phyloP scores from a whole-genome alignment of 2,888 invertebrate species.

The Coenonympha arcania region DNA sequence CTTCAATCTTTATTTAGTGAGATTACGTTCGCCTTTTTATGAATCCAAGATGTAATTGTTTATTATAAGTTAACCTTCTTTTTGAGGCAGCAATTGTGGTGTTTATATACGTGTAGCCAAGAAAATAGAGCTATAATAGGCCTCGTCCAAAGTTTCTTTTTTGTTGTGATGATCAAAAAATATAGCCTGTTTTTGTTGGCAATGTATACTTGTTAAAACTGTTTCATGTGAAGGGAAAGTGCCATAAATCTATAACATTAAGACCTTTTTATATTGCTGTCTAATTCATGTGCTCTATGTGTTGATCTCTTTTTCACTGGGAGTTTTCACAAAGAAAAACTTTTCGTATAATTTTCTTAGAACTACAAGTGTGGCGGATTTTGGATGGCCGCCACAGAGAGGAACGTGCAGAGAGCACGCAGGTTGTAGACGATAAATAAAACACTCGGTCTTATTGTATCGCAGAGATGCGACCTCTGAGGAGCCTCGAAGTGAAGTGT shows the following conservation, averaged over 20 bases:
- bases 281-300: too few relatives aligned
- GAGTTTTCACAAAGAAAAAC: too few relatives aligned
- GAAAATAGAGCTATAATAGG: slow-evolving; percentile 23
- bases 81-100: slow-evolving; percentile 24
- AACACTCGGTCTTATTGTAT: too few relatives aligned
- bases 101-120: slow-evolving; percentile 19
- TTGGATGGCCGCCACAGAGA: too few relatives aligned
- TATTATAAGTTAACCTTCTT: slow-evolving; percentile 34
- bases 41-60: slow-evolving; percentile 39
- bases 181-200: slow-evolving; percentile 7
- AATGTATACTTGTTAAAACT: slow-evolving; percentile 5
- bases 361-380: too few relatives aligned
- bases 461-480: too few relatives aligned
- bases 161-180: slow-evolving; percentile 11
- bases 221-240: neutral
- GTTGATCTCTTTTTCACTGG: neutral
- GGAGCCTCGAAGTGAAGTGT: too few relatives aligned
- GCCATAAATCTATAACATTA: neutral
- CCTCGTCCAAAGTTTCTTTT: slow-evolving; percentile 15
- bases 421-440: too few relatives aligned
- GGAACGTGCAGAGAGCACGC: too few relatives aligned
- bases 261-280: neutral
- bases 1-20: too few relatives aligned
- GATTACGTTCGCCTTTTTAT: too few relatives aligned
- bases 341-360: too few relatives aligned